These are phyloP conservation scores for Cetoscarus ocellatus DNA, from an alignment of 2,797 vertebrate genomes.

Conservation along the genomic window DNA sequence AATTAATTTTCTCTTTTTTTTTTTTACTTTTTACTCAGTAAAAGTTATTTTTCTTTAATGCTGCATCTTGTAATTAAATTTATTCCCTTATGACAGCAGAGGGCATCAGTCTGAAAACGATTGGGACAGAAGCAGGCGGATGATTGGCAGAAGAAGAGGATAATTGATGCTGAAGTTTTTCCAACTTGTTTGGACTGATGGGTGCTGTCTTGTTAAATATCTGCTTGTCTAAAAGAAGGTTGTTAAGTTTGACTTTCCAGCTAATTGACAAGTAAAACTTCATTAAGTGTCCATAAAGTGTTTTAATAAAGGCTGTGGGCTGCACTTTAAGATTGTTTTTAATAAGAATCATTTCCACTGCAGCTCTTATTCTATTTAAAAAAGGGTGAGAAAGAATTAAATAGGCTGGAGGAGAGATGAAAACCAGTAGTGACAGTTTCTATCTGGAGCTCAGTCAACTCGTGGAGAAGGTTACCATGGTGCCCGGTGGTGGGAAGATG, in stretches of 20 bases:
- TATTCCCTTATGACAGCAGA: conserved; percentile 60
- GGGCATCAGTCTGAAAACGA: conserved; percentile 55
- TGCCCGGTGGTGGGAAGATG: conserved; percentile 73
- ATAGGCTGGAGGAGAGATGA: conserved; percentile 47
- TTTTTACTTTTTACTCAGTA: background rate
- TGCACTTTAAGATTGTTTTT: conserved; percentile 9
- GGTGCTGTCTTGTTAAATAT: background rate
- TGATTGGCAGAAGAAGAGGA: conserved; percentile 19
- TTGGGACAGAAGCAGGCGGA: background rate
- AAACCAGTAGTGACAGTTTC: conserved; percentile 75
- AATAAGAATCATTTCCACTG: conserved; percentile 31
- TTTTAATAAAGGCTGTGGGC: conserved; percentile 23
- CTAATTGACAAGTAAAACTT: conserved; percentile 31
- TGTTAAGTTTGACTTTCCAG: conserved; percentile 17
- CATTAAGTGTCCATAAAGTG: conserved; percentile 39
- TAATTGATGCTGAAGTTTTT: background rate
- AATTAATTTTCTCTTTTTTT: background rate
- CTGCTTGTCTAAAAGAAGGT: conserved; percentile 12
- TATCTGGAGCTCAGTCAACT: conserved; percentile 74
- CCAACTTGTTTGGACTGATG: conserved; percentile 11
- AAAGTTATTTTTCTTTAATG: background rate
- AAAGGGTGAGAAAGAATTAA: conserved; percentile 21
- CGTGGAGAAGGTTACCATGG: conserved; percentile 82
- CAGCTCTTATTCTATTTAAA: conserved; percentile 50
- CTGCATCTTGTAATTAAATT: background rate